These are phyloP conservation scores for Neria commutata DNA, from an alignment of 2,888 invertebrate species.

Conservation along the genomic window DNA sequence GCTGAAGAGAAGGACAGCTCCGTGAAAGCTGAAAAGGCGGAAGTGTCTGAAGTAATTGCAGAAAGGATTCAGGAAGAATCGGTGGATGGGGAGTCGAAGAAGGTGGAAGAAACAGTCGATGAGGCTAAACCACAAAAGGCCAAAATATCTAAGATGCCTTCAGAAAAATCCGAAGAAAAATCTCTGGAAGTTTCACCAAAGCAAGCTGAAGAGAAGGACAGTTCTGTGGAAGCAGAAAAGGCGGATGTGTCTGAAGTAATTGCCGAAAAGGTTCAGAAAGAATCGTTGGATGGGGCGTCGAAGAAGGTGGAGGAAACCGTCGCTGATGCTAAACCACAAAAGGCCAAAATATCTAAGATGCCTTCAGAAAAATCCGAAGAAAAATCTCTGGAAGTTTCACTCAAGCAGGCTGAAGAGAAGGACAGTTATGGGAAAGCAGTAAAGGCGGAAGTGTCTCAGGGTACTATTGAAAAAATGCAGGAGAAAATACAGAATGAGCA, in stretches of 20 bases:
- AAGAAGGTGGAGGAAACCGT: slow-evolving; percentile 5
- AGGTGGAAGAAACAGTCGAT: slow-evolving; percentile 10
- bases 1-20: no score
- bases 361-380: slow-evolving; percentile 34
- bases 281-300: not conserved
- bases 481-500: slow-evolving; percentile 9
- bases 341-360: not conserved
- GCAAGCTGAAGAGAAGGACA: slow-evolving; percentile 25
- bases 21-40: no score
- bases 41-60: slow-evolving; percentile 15
- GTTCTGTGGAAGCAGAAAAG: slow-evolving; percentile 5
- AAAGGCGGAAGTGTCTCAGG: slow-evolving; percentile 11
- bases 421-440: slow-evolving; percentile 2
- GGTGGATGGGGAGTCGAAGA: slow-evolving; percentile 20
- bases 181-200: slow-evolving; percentile 28
- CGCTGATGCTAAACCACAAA: not conserved
- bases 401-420: slow-evolving; percentile 28
- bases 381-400: slow-evolving; percentile 30
- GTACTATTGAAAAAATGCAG: slow-evolving; percentile 5
- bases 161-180: slow-evolving; percentile 35
- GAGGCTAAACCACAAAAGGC: slow-evolving; percentile 28
- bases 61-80: slow-evolving; percentile 19
- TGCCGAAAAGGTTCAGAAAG: slow-evolving; percentile 11
- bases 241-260: slow-evolving; percentile 10
- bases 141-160: slow-evolving; percentile 3